These are phyloP conservation scores for Eupeodes corollae DNA, from an alignment of 1,140 invertebrate genomes.

Conservation along the genomic window DNA sequence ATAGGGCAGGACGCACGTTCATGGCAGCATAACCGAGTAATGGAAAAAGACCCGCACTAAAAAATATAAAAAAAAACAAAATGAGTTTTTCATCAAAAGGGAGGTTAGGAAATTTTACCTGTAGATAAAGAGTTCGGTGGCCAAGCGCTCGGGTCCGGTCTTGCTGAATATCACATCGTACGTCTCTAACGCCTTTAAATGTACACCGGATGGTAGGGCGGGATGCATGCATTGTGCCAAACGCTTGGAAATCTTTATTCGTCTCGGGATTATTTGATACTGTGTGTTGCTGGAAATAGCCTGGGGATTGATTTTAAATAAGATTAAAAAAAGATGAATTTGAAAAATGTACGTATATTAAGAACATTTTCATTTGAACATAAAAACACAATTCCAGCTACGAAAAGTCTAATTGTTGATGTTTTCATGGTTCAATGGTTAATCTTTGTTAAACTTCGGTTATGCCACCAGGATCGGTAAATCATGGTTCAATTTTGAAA, in stretches of 20 bases:
- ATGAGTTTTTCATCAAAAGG: neutral
- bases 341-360: too few relatives aligned
- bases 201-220: constrained; percentile 80
- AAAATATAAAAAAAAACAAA: neutral
- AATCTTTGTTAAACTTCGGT: too few relatives aligned
- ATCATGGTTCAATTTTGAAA: too few relatives aligned
- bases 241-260: constrained; percentile 84
- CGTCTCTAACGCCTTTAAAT: constrained; percentile 86
- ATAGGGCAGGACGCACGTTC: constrained; percentile 72
- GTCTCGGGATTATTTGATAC: constrained; percentile 79
- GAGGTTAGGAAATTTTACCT: constrained; percentile 36
- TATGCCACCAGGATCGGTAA: too few relatives aligned
- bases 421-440: too few relatives aligned
- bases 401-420: too few relatives aligned
- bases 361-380: too few relatives aligned
- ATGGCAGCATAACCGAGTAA: constrained; percentile 81
- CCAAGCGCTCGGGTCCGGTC: constrained; percentile 72
- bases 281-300: constrained; percentile 66
- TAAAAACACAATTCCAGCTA: too few relatives aligned
- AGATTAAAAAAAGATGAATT: neutral
- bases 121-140: constrained; percentile 80
- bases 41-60: constrained; percentile 69
- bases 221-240: constrained; percentile 94
- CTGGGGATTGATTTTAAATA: constrained; percentile 37
- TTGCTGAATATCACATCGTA: constrained; percentile 90